Percentiles rank a stretch among this genome's conserved stretches.
phyloP scores from a whole-genome alignment of 1,140 invertebrate genomes.

The Orussus abietinus region DNA sequence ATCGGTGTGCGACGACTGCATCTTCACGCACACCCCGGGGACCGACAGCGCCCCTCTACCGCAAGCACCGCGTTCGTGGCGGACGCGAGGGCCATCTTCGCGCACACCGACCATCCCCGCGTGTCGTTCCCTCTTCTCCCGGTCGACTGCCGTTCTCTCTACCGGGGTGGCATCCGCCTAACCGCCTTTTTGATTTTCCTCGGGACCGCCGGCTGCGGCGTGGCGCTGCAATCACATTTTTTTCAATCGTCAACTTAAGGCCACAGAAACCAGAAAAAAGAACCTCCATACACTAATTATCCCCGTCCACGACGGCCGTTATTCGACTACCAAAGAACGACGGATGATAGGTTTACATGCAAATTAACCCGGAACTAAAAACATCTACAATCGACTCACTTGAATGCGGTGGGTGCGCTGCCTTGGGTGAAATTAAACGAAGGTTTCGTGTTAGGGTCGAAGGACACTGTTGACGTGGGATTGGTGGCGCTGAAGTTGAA shows the following conservation, averaged over 20 bases:
- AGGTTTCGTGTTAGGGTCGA: constrained; percentile 45
- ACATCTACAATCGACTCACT: constrained; percentile 29
- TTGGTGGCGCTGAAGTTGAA: constrained; percentile 43
- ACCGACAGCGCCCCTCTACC: too few relatives aligned
- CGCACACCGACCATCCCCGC: too few relatives aligned
- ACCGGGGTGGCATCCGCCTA: constrained; percentile 38
- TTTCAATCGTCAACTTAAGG: too few relatives aligned
- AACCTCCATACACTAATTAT: too few relatives aligned
- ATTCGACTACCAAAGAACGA: too few relatives aligned
- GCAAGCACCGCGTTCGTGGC: too few relatives aligned
- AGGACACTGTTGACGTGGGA: constrained; percentile 25
- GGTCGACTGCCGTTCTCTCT: constrained; percentile 27
- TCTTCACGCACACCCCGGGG: too few relatives aligned
- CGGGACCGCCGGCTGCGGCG: constrained; percentile 22
- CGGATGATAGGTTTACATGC: not conserved
- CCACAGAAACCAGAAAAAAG: too few relatives aligned
- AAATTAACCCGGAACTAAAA: not conserved
- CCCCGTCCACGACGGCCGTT: too few relatives aligned
- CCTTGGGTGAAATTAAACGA: constrained; percentile 50
- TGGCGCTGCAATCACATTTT: constrained; percentile 29
- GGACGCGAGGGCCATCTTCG: too few relatives aligned
- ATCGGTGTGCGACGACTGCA: too few relatives aligned
- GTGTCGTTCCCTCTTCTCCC: too few relatives aligned
- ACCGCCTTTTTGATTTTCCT: constrained; percentile 48
- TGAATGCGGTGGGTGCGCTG: constrained; percentile 39